These are phyloP conservation scores for Microcebus griseorufus DNA, from an alignment of 2,113 vertebrate genomes.

Conservation along the genomic window DNA sequence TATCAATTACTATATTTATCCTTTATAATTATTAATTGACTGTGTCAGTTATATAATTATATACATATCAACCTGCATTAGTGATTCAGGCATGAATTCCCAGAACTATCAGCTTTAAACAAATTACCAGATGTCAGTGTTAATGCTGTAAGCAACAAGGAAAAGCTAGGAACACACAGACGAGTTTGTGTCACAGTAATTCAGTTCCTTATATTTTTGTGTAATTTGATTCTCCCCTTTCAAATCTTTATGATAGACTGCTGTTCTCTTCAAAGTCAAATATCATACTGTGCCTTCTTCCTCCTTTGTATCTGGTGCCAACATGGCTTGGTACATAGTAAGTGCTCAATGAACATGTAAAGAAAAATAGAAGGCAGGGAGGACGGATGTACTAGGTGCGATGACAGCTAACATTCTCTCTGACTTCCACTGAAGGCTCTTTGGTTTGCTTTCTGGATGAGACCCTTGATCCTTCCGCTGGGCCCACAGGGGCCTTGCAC, in stretches of 20 bases:
- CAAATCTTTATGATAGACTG: not conserved
- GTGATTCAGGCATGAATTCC: slow-evolving; percentile 26
- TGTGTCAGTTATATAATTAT: slow-evolving; percentile 1
- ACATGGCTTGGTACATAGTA: not conserved
- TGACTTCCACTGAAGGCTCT: not conserved
- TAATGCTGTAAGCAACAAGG: not conserved
- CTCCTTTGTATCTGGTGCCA: not conserved
- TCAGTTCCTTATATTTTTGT: not conserved
- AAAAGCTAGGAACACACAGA: not conserved
- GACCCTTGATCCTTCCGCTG: not conserved
- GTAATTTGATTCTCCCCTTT: not conserved
- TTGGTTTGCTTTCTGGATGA: not conserved
- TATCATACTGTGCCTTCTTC: not conserved
- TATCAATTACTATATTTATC: slow-evolving; percentile 6
- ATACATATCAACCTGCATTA: slow-evolving; percentile 48
- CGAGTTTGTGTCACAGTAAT: not conserved
- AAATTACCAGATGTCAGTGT: not conserved
- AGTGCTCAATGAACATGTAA: not conserved
- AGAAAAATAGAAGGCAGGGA: not conserved
- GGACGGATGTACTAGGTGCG: accelerated
- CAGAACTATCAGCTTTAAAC: slow-evolving; percentile 14
- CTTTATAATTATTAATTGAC: slow-evolving; percentile 27
- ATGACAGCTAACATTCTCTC: not conserved
- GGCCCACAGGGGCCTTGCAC: not conserved
- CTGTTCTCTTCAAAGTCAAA: not conserved